Evolutionary conservation across 2,113 vertebrate species (phyloP).

Genomic region (Ancistrus triradiatus): DNA sequence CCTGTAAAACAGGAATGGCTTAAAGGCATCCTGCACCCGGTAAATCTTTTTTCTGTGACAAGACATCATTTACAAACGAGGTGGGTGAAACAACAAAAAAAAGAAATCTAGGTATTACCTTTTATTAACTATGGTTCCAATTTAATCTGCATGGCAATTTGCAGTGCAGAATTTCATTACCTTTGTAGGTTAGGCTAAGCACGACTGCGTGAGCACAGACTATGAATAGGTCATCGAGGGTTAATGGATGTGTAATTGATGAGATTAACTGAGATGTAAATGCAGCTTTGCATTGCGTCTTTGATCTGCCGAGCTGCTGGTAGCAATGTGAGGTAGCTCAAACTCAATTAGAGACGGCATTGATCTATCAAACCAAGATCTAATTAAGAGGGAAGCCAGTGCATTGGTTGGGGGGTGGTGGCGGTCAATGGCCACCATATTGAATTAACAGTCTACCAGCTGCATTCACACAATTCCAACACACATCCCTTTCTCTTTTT

Average conservation of each 20-base stretch:
- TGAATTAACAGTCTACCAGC: slow-evolving; percentile 65
- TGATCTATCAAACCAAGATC: slow-evolving; percentile 72
- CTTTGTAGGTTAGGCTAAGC: slow-evolving; percentile 31
- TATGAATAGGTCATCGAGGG: slow-evolving; percentile 56
- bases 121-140: slow-evolving; percentile 42
- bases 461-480: slow-evolving; percentile 50
- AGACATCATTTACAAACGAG: slow-evolving; percentile 15
- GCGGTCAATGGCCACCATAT: slow-evolving; percentile 68
- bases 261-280: slow-evolving; percentile 76
- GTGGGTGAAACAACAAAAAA: slow-evolving; percentile 12
- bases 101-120: slow-evolving; percentile 32
- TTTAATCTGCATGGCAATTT: slow-evolving; percentile 42
- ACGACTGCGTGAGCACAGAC: slow-evolving; percentile 42
- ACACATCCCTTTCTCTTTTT: slow-evolving; percentile 32
- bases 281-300: slow-evolving; percentile 57
- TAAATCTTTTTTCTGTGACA: no score
- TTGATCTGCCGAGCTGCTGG: slow-evolving; percentile 51
- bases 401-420: no score
- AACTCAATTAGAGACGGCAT: slow-evolving; percentile 68
- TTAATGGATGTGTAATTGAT: slow-evolving; percentile 72
- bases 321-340: slow-evolving; percentile 54
- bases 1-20: slow-evolving; percentile 40
- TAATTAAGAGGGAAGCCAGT: slow-evolving; percentile 71
- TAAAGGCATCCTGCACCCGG: background rate
- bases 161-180: slow-evolving; percentile 44